phyloP scores from a whole-genome alignment of 2,113 vertebrate genomes.

The Procapra przewalskii region DNA sequence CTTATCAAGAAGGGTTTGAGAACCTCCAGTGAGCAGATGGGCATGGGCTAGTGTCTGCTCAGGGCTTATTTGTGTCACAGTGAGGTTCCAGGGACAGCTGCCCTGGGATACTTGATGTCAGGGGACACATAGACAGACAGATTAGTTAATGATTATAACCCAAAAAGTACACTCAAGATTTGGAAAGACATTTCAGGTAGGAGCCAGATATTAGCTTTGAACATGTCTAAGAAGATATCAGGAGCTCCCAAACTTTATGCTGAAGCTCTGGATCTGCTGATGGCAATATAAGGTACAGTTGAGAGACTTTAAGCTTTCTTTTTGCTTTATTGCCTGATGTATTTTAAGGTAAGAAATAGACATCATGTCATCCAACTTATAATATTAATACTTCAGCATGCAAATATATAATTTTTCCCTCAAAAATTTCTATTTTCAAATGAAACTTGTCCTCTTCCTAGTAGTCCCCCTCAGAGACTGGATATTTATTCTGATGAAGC shows the following conservation, averaged over 20 bases:
- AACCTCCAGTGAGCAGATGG: neutral
- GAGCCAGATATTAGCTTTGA: neutral
- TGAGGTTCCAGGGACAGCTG: neutral
- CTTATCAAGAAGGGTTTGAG: neutral
- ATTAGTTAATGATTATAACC: neutral
- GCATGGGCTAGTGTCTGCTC: neutral
- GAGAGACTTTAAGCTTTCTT: neutral
- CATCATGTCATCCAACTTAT: neutral
- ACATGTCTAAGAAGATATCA: neutral
- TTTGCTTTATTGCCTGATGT: neutral
- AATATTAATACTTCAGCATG: neutral
- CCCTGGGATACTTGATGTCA: neutral
- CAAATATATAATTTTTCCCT: conserved; percentile 12
- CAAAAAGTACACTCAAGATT: conserved; percentile 12
- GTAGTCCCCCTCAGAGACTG: neutral
- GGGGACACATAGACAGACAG: neutral
- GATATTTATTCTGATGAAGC: neutral
- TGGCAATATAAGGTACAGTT: neutral
- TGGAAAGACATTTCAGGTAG: neutral
- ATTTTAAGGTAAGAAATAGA: neutral
- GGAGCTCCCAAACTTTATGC: neutral
- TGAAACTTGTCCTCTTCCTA: neutral
- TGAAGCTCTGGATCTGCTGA: neutral
- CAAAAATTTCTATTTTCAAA: neutral
- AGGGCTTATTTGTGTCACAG: neutral